These are phyloP conservation scores for Thymelicus sylvestris DNA, from an alignment of 2,888 invertebrate genomes.

Conservation along the genomic window DNA sequence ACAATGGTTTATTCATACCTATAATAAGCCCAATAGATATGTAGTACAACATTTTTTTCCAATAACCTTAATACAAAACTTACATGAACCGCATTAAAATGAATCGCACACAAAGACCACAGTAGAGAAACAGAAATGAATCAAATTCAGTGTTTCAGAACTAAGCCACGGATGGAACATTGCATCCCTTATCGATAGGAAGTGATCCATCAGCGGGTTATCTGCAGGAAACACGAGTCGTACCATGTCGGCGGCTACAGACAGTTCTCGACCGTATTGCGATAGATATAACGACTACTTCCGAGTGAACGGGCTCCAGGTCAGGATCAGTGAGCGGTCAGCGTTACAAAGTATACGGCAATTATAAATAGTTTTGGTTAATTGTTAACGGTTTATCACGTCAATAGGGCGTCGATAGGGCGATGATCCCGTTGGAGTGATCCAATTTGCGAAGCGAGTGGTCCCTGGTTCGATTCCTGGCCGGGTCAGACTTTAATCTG, in stretches of 20 bases:
- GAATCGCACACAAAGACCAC: too few species aligned
- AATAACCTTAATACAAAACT: too few species aligned
- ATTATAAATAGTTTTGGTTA: conserved; percentile 28
- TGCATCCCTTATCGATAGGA: conserved; percentile 65
- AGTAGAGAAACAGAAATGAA: background rate
- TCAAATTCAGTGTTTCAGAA: conserved; percentile 7
- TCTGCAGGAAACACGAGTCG: conserved; percentile 66
- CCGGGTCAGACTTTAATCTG: too few species aligned
- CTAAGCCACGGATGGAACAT: conserved; percentile 33
- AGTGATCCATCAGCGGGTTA: conserved; percentile 80
- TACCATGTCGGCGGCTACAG: background rate
- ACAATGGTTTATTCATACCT: too few species aligned
- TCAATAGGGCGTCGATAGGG: too few species aligned
- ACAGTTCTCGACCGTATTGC: background rate
- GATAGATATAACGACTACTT: background rate
- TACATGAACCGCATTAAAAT: too few species aligned
- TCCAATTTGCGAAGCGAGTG: too few species aligned
- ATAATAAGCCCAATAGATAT: too few species aligned
- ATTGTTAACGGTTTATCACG: conserved; percentile 5
- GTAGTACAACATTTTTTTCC: too few species aligned
- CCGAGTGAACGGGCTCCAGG: background rate
- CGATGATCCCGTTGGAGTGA: too few species aligned
- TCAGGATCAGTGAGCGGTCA: conserved; percentile 31
- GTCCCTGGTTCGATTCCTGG: too few species aligned
- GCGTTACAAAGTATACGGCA: conserved; percentile 17